Evolutionary conservation across 2,797 vertebrate species (phyloP).

Genomic region (Taeniopygia guttata): DNA sequence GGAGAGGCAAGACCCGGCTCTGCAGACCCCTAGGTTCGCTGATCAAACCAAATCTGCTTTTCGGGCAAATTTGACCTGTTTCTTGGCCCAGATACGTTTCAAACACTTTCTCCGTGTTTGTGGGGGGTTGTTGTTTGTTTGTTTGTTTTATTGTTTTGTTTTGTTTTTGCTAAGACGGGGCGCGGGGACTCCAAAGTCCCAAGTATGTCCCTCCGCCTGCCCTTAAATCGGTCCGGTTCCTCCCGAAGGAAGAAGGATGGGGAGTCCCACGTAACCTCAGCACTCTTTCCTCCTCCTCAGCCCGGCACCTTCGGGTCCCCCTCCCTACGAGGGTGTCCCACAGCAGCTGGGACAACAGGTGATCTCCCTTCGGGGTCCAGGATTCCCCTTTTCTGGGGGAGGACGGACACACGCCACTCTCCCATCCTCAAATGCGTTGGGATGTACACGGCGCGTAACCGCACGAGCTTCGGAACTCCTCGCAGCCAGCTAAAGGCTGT

Average conservation of each 20-base stretch:
- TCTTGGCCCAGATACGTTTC: conserved; percentile 41
- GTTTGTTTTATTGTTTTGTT: neutral
- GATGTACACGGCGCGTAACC: neutral
- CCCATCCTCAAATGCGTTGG: neutral
- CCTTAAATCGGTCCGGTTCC: neutral
- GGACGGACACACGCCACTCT: too few relatives aligned
- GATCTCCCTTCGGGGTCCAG: accelerated
- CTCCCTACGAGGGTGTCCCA: accelerated
- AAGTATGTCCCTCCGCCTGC: neutral
- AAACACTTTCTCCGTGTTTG: neutral
- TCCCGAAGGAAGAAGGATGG: neutral
- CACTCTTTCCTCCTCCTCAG: neutral
- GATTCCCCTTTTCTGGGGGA: neutral
- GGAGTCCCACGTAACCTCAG: accelerated
- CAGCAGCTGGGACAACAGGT: neutral
- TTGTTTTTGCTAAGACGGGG: neutral
- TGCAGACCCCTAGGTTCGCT: neutral
- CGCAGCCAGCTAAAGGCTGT: conserved; percentile 73
- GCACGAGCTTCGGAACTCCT: conserved; percentile 16
- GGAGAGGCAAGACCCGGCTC: neutral
- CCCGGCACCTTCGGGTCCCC: accelerated
- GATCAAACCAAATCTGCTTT: neutral
- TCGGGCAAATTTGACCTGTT: conserved; percentile 22
- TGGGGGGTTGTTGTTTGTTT: neutral
- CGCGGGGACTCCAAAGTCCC: accelerated